Evolutionary conservation across 2,113 vertebrate species (phyloP).

Genomic region (Menura novaehollandiae): DNA sequence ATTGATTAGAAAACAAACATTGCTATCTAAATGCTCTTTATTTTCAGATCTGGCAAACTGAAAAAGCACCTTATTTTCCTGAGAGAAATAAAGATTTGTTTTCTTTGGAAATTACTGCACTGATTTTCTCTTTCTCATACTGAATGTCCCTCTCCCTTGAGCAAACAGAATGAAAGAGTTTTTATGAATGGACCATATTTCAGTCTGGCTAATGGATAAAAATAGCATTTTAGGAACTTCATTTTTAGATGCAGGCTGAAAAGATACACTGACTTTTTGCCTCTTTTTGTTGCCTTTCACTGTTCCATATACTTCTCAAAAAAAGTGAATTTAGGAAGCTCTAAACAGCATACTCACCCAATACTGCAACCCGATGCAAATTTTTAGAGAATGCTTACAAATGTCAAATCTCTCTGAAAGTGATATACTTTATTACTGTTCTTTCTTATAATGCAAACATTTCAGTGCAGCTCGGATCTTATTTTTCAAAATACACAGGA

Average conservation of each 20-base stretch:
- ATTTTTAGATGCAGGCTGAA: not conserved
- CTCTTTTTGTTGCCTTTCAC: not conserved
- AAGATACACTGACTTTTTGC: not conserved
- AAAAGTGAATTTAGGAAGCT: not conserved
- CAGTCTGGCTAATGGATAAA: not conserved
- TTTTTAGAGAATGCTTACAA: constrained; percentile 51
- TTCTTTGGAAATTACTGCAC: constrained; percentile 20
- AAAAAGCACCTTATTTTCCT: constrained; percentile 12
- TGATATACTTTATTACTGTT: constrained; percentile 55
- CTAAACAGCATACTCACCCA: not conserved
- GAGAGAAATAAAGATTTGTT: constrained; percentile 17
- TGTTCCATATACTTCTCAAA: not conserved
- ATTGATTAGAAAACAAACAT: constrained; percentile 53
- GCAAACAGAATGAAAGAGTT: not conserved
- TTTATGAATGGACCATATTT: not conserved
- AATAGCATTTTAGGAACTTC: not conserved
- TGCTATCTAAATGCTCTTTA: constrained; percentile 42
- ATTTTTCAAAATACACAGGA: constrained; percentile 8
- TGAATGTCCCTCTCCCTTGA: not conserved
- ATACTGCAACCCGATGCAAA: constrained; percentile 17
- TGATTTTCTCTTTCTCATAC: constrained; percentile 26
- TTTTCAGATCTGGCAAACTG: constrained; percentile 36
- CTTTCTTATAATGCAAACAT: constrained; percentile 63
- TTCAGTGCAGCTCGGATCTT: constrained; percentile 23
- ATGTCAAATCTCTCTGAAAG: constrained; percentile 48